Evolutionary conservation across 2,797 vertebrate species (phyloP).

Genomic region (Tamandua tetradactyla): DNA sequence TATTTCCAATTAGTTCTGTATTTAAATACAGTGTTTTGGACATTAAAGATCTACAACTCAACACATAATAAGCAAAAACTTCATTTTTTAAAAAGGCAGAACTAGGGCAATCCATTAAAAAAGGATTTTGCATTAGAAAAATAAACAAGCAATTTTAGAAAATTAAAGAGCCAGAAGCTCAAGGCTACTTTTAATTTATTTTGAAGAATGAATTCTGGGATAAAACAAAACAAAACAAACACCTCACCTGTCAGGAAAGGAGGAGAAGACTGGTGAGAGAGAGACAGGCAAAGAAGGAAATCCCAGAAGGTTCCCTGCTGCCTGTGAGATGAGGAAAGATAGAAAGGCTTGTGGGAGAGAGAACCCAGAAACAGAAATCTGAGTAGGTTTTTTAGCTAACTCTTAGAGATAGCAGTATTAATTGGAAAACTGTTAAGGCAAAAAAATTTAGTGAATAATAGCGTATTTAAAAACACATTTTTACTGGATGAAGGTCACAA

Average conservation of each 20-base stretch:
- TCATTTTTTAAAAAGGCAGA: conserved; percentile 43
- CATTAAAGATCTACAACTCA: conserved; percentile 48
- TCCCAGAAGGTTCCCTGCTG: conserved; percentile 81
- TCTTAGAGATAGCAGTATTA: conserved; percentile 66
- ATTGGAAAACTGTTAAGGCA: conserved; percentile 38
- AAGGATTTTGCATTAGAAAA: conserved; percentile 32
- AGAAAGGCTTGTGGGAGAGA: conserved; percentile 81
- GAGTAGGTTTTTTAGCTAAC: conserved; percentile 66
- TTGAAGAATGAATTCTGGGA: conserved; percentile 75
- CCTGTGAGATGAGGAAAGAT: conserved; percentile 82
- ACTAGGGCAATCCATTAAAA: conserved; percentile 55
- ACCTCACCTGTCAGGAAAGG: conserved; percentile 82
- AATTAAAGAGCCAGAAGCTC: conserved; percentile 64
- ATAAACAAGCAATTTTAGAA: conserved; percentile 63
- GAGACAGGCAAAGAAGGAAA: conserved; percentile 82
- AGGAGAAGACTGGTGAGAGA: conserved; percentile 82
- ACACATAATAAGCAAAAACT: conserved; percentile 61
- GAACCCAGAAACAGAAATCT: conserved; percentile 75
- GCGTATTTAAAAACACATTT: conserved; percentile 54
- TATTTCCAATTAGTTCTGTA: conserved; percentile 45
- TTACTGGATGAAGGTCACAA: conserved; percentile 26
- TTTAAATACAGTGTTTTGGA: conserved; percentile 55
- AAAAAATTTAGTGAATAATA: conserved; percentile 55
- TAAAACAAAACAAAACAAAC: conserved; percentile 71
- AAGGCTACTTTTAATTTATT: conserved; percentile 67